Evolutionary conservation across 2,888 invertebrate species (phyloP), one percentile per base, ranked within the genome.

Genomic region (Anoplius nigerrimus): DNA sequence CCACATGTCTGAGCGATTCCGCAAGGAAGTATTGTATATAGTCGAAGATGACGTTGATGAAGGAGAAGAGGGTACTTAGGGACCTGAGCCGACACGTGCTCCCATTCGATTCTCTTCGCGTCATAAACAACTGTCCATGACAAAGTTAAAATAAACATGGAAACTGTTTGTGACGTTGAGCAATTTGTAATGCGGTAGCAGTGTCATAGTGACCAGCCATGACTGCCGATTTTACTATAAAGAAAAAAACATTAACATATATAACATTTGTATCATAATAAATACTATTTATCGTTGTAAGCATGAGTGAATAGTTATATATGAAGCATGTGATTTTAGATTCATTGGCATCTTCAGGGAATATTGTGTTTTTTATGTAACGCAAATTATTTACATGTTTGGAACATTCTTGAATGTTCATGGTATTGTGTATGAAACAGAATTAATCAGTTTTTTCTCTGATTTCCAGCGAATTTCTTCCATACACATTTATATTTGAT

Each of bases 141-240:
- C n/a, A n/a, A n/a, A n/a, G n/a, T 43, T 43, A n/a, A 22, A 57
- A 3, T n/a, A 46, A 16, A 46, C 27, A 24, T 34, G n/a, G 46
- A 55, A 45, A 56, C 52, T 53, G 52, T 70, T 56, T 66, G 63
- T 71, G 75, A 69, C 63, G 72, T 71, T 73, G 69, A 56, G 51
- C 54, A 66, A 69, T 65, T 59, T 66, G 74, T 68, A 78, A 79
- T 71, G 77, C 22, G 77, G 76, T 68, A 76, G 81, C 71, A 74
- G 74, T 83, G 82, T 84, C 82, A 85, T 76, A 84, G 84, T 83
- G 84, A 84, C 84, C 84, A 84, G 84, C 84, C 75, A 79, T 81
- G 84, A 84, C 84, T 84, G 84, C 84, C 84, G 83, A 84, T 82
- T 82, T 82, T 83, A 83, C 74, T 80, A 76, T 82, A 82, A 83